A percentile compares a stretch with the other conserved stretches of the same genome.
These are phyloP conservation scores for Lasioglossum marginatum DNA, from an alignment of 2,888 invertebrate genomes.

Conservation along the genomic window DNA sequence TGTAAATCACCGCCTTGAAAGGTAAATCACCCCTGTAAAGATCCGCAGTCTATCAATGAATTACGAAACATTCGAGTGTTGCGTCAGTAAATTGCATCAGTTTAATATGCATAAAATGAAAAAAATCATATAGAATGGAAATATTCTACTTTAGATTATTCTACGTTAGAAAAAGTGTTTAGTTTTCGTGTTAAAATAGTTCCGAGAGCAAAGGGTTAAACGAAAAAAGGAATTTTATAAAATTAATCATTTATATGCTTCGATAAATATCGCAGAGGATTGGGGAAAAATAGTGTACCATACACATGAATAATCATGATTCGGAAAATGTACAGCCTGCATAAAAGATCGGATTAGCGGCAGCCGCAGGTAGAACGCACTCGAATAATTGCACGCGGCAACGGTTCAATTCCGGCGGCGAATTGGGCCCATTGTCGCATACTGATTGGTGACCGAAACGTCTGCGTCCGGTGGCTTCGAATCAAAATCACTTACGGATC, in stretches of 20 bases:
- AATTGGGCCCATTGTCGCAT: slow-evolving; percentile 53
- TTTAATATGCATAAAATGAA: too few species aligned
- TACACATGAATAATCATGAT: neutral
- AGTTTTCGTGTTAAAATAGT: too few species aligned
- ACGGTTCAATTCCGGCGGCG: slow-evolving; percentile 32
- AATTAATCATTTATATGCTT: neutral
- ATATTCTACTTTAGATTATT: too few species aligned
- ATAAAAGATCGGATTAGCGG: slow-evolving; percentile 21
- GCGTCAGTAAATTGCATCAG: too few species aligned
- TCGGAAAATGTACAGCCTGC: slow-evolving; percentile 16
- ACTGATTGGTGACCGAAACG: slow-evolving; percentile 56
- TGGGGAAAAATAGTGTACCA: neutral
- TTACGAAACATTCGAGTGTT: too few species aligned
- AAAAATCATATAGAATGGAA: too few species aligned
- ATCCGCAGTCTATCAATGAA: too few species aligned
- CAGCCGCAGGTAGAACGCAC: slow-evolving; percentile 34
- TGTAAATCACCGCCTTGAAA: slow-evolving; percentile 75
- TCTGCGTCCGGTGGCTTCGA: slow-evolving; percentile 39
- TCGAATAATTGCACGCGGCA: slow-evolving; percentile 30
- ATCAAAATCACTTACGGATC: slow-evolving; percentile 50
- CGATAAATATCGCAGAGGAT: neutral
- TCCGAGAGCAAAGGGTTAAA: too few species aligned
- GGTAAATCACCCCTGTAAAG: too few species aligned
- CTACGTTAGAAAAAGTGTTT: too few species aligned
- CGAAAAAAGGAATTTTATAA: neutral